phyloP scores from a whole-genome alignment of 2,113 vertebrate genomes.

The Raja brachyura region DNA sequence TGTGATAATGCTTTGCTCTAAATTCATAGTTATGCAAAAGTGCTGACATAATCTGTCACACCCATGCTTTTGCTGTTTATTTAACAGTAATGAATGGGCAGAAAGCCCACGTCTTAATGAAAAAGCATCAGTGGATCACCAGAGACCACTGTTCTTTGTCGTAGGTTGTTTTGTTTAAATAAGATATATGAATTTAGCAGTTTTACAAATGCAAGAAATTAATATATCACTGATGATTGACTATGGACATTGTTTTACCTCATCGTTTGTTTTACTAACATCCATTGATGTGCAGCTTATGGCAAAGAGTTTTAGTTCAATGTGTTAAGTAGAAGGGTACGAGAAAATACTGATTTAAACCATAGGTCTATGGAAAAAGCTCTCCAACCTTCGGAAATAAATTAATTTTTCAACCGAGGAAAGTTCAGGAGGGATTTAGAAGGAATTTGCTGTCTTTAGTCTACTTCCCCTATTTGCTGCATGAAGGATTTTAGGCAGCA shows the following conservation, averaged over 20 bases:
- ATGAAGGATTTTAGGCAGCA: background rate
- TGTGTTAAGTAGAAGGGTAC: background rate
- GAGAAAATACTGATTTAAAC: background rate
- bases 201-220: background rate
- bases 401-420: background rate
- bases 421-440: background rate
- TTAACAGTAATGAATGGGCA: slow-evolving; percentile 27
- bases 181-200: background rate
- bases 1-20: background rate
- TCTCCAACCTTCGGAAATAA: too few relatives aligned
- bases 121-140: background rate
- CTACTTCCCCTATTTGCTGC: background rate
- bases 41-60: slow-evolving; percentile 36
- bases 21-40: slow-evolving; percentile 29
- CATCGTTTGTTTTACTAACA: background rate
- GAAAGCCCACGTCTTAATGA: slow-evolving; percentile 7
- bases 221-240: slow-evolving; percentile 26
- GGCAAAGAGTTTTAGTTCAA: background rate
- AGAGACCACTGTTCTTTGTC: background rate
- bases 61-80: slow-evolving; percentile 20
- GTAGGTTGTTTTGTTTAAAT: background rate
- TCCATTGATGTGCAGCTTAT: background rate
- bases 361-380: background rate
- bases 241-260: background rate
- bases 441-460: background rate